Percentiles rank a stretch among this genome's conserved stretches.
Conservation (phyloP, 2,113 vertebrate species). For the Oenanthe melanoleuca region DNA sequence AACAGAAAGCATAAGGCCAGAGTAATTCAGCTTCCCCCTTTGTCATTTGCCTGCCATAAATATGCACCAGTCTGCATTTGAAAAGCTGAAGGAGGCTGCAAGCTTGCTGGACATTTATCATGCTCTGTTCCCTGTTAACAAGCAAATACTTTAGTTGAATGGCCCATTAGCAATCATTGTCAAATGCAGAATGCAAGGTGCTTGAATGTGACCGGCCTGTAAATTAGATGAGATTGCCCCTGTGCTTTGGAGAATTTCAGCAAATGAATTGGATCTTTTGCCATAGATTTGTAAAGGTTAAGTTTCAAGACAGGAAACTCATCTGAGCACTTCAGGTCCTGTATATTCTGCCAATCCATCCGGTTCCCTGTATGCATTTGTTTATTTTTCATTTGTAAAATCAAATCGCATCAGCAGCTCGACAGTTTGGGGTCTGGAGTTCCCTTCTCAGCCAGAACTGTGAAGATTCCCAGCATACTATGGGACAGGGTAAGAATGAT, state of each 20-base stretch:
- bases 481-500: neutral
- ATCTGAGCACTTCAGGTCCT: slow-evolving; percentile 6
- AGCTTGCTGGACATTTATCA: slow-evolving; percentile 83
- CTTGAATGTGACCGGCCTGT: slow-evolving; percentile 78
- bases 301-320: slow-evolving; percentile 26
- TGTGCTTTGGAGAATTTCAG: slow-evolving; percentile 56
- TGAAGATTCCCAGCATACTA: neutral
- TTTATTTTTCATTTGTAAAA: slow-evolving; percentile 48
- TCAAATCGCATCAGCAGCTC: neutral
- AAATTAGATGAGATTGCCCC: slow-evolving; percentile 72
- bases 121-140: slow-evolving; percentile 81
- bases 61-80: slow-evolving; percentile 79
- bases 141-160: slow-evolving; percentile 84
- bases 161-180: slow-evolving; percentile 83
- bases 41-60: slow-evolving; percentile 80
- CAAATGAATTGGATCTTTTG: slow-evolving; percentile 58
- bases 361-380: neutral
- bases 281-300: slow-evolving; percentile 54
- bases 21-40: slow-evolving; percentile 74
- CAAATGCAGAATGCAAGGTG: slow-evolving; percentile 79
- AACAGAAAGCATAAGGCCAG: slow-evolving; percentile 78
- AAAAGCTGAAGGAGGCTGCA: slow-evolving; percentile 80
- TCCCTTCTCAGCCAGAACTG: neutral
- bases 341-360: slow-evolving; percentile 9
- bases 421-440: neutral